Base-by-base conservation (phyloP, 2,113 vertebrate species). In the Suricata suricatta region DNA sequence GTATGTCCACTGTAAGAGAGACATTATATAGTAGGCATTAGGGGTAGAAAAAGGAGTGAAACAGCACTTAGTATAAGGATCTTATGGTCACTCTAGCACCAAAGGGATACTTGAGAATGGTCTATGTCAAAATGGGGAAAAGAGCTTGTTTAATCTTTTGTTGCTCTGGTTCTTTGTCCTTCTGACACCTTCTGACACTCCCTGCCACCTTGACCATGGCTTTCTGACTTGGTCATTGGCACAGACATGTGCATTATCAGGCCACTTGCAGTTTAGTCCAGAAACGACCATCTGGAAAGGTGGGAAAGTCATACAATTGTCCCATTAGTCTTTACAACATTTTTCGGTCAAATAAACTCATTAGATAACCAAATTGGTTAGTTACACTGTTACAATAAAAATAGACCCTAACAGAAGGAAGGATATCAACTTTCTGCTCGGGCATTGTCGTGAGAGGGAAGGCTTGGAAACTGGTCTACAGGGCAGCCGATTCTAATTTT, bases 271-370 rank as follows among this genome's bases (percentile, higher is more conserved):
- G n/a, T 94, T 97, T 86, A 92, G 47, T 76, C 13, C 23, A 19
- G 41, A 84, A 33, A 47, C 35, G 52, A 60, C 90, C 54, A 23
- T 96, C 31, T 87, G 64, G 82, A 69, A 91, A 79, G 23, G 33
- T 14, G 27, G 31, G 10, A 29, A 66, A 71, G 29, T 80, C 50
- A 88, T 81, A 27, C 33, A 92, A 64, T 17, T 60, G 16, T 83
- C 69, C 38, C 3, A 60, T 87, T 68, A 89, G 72, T 87, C 50
- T 84, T 79, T 86, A 79, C 7, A 90, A 25, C 2, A 19, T 93
- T 90, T 44, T 81, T 66, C 23, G 16, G 23, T 60, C 60, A 88
- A 47, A 66, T 35, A 79, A 83, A 84, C 68, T 87, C 41, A 50
- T 82, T 60, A 66, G 50, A 29, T 38, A 90, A 64, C 16, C 19